Evolutionary conservation across 2,888 invertebrate species (phyloP).

Genomic region (Sarcophaga rosellei): DNA sequence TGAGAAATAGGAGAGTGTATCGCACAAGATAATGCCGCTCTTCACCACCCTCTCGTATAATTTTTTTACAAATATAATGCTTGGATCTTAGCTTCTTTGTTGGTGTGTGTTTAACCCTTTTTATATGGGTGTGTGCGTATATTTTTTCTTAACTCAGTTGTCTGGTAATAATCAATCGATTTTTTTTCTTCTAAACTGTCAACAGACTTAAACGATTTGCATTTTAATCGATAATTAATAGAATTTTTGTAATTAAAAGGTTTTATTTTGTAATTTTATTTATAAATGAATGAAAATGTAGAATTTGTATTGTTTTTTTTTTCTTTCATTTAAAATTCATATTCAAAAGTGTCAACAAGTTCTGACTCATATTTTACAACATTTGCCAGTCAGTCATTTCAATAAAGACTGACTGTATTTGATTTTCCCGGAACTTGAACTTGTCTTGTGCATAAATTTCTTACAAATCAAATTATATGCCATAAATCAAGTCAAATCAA

Average conservation of each 20-base stretch:
- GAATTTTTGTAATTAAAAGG: not conserved
- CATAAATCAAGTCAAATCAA: conserved; percentile 41
- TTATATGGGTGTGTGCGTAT: not conserved
- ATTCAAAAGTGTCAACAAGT: conserved; percentile 1
- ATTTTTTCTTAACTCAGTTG: too few species aligned
- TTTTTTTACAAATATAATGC: not conserved
- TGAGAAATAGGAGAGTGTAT: conserved; percentile 12
- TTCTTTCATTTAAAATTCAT: not conserved
- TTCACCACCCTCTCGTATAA: not conserved
- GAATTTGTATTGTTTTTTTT: not conserved
- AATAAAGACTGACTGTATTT: conserved; percentile 9
- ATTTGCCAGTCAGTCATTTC: not conserved
- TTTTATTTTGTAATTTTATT: not conserved
- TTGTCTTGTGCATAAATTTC: conserved; percentile 30
- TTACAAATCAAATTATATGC: conserved; percentile 41
- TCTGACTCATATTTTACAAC: not conserved
- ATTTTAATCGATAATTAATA: not conserved
- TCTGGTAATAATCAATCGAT: conserved; percentile 28
- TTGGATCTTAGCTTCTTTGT: not conserved
- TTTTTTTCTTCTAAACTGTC: not conserved
- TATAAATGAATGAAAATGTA: not conserved
- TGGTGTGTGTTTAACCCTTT: not conserved
- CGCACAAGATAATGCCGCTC: not conserved
- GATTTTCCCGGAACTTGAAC: conserved; percentile 46
- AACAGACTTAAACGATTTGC: conserved; percentile 1